phyloP scores from a whole-genome alignment of 2,113 vertebrate species.

The Crypturellus undulatus region DNA sequence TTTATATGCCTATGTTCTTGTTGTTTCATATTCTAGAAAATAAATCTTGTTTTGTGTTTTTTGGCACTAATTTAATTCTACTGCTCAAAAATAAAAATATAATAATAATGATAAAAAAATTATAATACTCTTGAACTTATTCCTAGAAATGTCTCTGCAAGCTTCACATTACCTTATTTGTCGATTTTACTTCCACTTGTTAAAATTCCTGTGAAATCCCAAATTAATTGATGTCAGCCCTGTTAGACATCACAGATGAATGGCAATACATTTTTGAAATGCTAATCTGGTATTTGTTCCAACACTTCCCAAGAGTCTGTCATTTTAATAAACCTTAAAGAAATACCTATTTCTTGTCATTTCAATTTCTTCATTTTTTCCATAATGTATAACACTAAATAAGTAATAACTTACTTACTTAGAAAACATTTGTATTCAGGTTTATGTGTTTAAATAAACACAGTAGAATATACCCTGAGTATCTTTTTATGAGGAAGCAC shows the following conservation, averaged over 20 bases:
- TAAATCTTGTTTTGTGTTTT: background rate
- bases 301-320: conserved; percentile 24
- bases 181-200: conserved; percentile 18
- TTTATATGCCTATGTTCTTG: background rate
- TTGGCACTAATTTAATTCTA: background rate
- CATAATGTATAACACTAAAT: too few species aligned
- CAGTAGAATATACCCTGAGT: background rate
- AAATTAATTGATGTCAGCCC: conserved; percentile 60
- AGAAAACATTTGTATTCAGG: background rate
- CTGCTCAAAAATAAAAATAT: background rate
- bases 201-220: conserved; percentile 60
- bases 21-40: background rate
- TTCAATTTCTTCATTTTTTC: too few species aligned
- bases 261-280: conserved; percentile 65
- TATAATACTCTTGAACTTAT: conserved; percentile 12
- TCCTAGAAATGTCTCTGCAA: conserved; percentile 40
- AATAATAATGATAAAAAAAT: background rate
- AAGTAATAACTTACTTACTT: background rate
- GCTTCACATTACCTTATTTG: conserved; percentile 39
- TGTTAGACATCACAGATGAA: conserved; percentile 39
- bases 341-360: background rate
- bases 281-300: conserved; percentile 69
- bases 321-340: conserved; percentile 19
- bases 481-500: background rate
- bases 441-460: conserved; percentile 28